Base-by-base conservation (phyloP, 2,888 invertebrate species). In the Athalia rosae region DNA sequence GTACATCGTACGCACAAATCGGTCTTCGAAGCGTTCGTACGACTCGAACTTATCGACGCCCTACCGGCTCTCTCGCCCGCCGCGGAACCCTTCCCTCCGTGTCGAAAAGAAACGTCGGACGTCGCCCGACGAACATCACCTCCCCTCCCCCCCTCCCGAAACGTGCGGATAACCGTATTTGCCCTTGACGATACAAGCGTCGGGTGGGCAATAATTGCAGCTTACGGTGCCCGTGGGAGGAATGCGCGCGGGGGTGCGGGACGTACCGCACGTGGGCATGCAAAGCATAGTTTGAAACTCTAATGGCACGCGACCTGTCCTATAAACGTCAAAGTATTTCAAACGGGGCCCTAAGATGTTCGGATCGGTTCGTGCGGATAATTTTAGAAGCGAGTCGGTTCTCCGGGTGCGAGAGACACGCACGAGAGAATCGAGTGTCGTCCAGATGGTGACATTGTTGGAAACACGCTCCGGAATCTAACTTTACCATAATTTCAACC, bases 311-410 rank as follows among this genome's bases (percentile, higher is more conserved):
- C 74, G 74, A 74, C 74, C 74, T 74, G 74, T 74, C 74, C 74
- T 74, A 74, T 74, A 74, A 74, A 74, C 41, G 74, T 74, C 74
- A 74, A 74, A 74, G 61, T 74, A 74, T 74, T 74, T 74, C 74
- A 74, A 74, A 74, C 74, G 61, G 74, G 62, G 74, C 28, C 74
- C 74, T 62, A 74, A 74, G 74, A 74, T 74, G 28, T 62, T 74
- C 74, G 74, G 84, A 84, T 85, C 81, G 82, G 81, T 81, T 80
- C 69, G 80, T 28, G 28, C 83, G 83, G 86, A 87, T 87, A 86
- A 88, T 87, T 87, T 87, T 87, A 83, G 87, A 81, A 74, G 47
- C n/a, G 47, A 28, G 28, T 28, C 28, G 2, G 28, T 28, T 28
- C 28, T 28, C 28, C 28, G 28, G 28, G 28, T 79, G 50, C 71